phyloP scores from a whole-genome alignment of 2,797 vertebrate genomes.

The Melanotaenia trifasciata region DNA sequence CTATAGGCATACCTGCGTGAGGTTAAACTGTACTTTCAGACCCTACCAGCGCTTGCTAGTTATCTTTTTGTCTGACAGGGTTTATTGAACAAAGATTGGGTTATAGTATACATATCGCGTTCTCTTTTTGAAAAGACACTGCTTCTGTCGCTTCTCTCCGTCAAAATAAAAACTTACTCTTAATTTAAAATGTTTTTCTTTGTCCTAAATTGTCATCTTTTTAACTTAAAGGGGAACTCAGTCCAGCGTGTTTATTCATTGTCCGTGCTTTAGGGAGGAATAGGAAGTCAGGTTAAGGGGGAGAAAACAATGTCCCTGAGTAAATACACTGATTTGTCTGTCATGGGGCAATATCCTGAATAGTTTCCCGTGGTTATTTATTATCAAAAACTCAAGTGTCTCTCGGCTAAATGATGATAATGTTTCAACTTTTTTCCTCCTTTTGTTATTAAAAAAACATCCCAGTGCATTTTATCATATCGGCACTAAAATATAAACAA shows the following conservation, averaged over 20 bases:
- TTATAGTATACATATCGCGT: constrained; percentile 24
- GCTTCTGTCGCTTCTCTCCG: not conserved
- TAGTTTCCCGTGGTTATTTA: not conserved
- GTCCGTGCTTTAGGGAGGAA: not conserved
- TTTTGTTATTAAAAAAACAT: not conserved
- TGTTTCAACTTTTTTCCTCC: too few relatives aligned
- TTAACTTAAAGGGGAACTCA: not conserved
- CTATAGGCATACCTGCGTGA: constrained; percentile 66
- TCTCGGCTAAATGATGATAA: not conserved
- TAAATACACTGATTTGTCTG: constrained; percentile 6
- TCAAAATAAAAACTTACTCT: not conserved
- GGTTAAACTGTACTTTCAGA: constrained; percentile 63
- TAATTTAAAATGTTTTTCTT: not conserved
- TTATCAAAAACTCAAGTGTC: not conserved
- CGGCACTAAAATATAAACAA: not conserved
- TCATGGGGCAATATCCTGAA: not conserved
- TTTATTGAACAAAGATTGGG: constrained; percentile 62
- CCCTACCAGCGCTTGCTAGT: constrained; percentile 66
- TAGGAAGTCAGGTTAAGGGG: constrained; percentile 1
- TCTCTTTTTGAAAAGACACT: constrained; percentile 37
- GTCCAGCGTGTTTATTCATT: not conserved
- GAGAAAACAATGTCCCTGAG: constrained; percentile 9
- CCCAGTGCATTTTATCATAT: not conserved
- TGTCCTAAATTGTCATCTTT: not conserved
- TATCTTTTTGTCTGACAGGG: constrained; percentile 71